Percentiles rank a stretch among this genome's conserved stretches.
Conservation (phyloP, 2,888 invertebrate genomes). For the Mythimna impura region DNA sequence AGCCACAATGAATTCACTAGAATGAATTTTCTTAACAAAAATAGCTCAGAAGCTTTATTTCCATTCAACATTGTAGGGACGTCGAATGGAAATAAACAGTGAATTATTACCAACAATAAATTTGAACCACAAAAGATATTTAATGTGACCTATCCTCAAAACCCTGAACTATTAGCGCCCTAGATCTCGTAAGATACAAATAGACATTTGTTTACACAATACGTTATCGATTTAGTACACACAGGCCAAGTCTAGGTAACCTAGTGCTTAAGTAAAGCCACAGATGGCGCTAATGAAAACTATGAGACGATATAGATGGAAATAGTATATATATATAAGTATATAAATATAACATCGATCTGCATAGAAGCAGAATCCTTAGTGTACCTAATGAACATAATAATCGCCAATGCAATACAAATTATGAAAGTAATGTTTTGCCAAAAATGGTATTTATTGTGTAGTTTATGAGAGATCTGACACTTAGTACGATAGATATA, state of each 20-base stretch:
- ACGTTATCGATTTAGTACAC: conserved; percentile 48
- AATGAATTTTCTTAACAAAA: background rate
- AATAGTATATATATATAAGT: background rate
- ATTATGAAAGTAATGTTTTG: background rate
- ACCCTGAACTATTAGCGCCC: conserved; percentile 57
- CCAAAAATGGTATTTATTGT: background rate
- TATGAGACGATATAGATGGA: background rate
- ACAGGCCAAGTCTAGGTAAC: conserved; percentile 9
- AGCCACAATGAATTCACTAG: background rate
- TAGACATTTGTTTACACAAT: conserved; percentile 34
- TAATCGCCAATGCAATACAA: background rate
- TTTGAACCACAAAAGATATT: conserved; percentile 14
- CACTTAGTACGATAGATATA: background rate
- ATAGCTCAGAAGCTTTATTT: background rate
- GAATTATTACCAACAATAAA: background rate
- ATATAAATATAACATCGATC: background rate
- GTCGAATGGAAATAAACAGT: conserved; percentile 1
- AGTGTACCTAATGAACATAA: background rate
- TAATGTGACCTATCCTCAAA: conserved; percentile 50
- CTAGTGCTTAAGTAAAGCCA: conserved; percentile 20
- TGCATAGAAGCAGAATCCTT: background rate
- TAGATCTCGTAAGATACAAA: conserved; percentile 38
- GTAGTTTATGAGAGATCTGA: background rate
- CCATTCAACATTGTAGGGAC: background rate
- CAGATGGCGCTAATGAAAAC: conserved; percentile 45